Evolutionary conservation across 2,797 vertebrate species (phyloP).

Genomic region (Choloepus didactylus): DNA sequence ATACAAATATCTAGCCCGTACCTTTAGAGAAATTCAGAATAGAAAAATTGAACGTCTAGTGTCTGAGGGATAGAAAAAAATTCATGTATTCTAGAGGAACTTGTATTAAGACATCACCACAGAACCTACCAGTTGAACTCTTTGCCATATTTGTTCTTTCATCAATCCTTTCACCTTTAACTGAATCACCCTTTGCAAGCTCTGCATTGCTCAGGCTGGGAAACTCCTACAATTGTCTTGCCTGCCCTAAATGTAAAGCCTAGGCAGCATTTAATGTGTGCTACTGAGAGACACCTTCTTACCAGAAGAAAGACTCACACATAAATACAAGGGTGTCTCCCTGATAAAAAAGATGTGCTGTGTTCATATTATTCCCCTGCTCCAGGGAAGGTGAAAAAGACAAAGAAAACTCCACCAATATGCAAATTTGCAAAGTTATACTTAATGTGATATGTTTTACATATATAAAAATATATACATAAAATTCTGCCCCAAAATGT

Average conservation of each 20-base stretch:
- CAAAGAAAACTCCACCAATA: background rate
- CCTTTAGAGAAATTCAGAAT: background rate
- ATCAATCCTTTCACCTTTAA: background rate
- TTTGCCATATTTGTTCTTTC: background rate
- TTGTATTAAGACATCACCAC: background rate
- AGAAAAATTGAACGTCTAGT: background rate
- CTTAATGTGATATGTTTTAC: background rate
- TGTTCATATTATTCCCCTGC: background rate
- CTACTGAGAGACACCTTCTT: background rate
- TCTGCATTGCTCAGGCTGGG: background rate
- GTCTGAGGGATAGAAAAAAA: background rate
- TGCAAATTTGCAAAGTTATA: background rate
- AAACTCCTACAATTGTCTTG: background rate
- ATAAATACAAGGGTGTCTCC: background rate
- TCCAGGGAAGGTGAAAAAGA: background rate
- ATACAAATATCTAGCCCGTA: background rate
- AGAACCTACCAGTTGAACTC: background rate
- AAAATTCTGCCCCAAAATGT: background rate
- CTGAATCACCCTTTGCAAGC: background rate
- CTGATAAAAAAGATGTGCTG: background rate
- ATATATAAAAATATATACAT: background rate
- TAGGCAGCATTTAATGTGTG: background rate
- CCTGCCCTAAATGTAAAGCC: background rate
- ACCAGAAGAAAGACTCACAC: no score
- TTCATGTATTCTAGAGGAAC: background rate